Conservation (phyloP, 2,797 vertebrate species). For the Cossypha caffra region DNA sequence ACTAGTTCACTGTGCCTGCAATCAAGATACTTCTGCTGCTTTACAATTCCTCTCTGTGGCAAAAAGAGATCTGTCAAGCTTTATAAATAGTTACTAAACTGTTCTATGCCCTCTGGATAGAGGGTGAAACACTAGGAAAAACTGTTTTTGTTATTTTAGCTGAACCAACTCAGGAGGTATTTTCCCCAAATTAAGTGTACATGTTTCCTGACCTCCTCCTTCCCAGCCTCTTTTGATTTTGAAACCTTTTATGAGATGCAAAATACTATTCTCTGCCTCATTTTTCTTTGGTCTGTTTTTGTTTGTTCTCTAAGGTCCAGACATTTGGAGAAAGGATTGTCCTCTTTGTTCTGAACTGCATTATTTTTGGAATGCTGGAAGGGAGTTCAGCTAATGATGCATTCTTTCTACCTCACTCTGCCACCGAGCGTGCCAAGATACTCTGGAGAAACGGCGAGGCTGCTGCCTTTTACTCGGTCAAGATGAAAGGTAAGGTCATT, state of each 20-base stretch:
- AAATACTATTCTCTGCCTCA: not conserved
- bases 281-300: slow-evolving; percentile 31
- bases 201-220: not conserved
- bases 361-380: slow-evolving; percentile 85
- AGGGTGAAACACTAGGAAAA: not conserved
- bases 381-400: slow-evolving; percentile 67
- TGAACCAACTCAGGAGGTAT: not conserved
- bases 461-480: slow-evolving; percentile 89
- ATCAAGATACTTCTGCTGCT: not conserved
- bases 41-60: slow-evolving; percentile 1
- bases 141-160: not conserved
- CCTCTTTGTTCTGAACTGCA: slow-evolving; percentile 89
- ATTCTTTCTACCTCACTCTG: slow-evolving; percentile 84
- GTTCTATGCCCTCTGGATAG: not conserved
- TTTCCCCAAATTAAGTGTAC: not conserved
- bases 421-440: slow-evolving; percentile 86
- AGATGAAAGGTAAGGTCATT: slow-evolving; percentile 84
- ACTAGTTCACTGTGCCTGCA: not conserved
- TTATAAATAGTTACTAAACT: slow-evolving; percentile 28
- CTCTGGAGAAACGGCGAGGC: slow-evolving; percentile 86
- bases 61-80: not conserved
- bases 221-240: not conserved
- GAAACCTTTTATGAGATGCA: not conserved
- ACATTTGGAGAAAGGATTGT: slow-evolving; percentile 87
- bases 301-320: slow-evolving; percentile 80